Base-by-base conservation (phyloP, 2,888 invertebrate genomes). In the Clunio marinus region DNA sequence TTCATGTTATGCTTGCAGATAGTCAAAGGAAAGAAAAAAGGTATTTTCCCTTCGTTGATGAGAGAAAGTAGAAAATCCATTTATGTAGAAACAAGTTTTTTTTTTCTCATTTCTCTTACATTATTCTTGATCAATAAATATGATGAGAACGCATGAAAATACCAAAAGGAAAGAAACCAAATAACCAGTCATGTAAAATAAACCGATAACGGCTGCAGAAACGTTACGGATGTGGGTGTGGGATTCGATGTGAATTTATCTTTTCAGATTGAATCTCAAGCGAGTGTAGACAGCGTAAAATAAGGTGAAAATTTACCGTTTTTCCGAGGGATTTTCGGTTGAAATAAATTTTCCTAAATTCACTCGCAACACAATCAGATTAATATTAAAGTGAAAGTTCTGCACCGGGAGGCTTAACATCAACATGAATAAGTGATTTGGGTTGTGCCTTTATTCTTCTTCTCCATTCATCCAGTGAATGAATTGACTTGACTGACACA, bases 161-260 rank as follows among this genome's bases (percentile, higher is more conserved):
- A 17, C 32, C 15, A 15, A 28, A 32, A 7, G 59, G 27, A 15
- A 32, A 10, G 28, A 59, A 15, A 32, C 25, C 28, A 17, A 59
- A 62, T 35, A 62, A 3, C 41, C 41, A 41, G 41, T 62, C 62
- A 62, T 62, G 62, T 62, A 62, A 62, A 62, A 62, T 62, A 62
- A 62, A 35, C 27, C 37, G 62, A 62, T 62, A 62, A 62, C 27
- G 15, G 4, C 27, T 27, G 13, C 25, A 1, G 5, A 27, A 2
- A 57, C 27, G 17, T 22, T 22, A 22, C 2, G 28, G 27, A 58
- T 58, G 10, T 57, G 10, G 20, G 17, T 17, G 24, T 10, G 17
- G 10, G 32, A 32, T 10, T 10, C 5, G 51, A 51, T 24, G 51
- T 15, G 41, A 57, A 51, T 15, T 51, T 35, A 59, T 59, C n/a